Conservation (phyloP, 2,888 invertebrate genomes). For the Andrena bucephala region DNA sequence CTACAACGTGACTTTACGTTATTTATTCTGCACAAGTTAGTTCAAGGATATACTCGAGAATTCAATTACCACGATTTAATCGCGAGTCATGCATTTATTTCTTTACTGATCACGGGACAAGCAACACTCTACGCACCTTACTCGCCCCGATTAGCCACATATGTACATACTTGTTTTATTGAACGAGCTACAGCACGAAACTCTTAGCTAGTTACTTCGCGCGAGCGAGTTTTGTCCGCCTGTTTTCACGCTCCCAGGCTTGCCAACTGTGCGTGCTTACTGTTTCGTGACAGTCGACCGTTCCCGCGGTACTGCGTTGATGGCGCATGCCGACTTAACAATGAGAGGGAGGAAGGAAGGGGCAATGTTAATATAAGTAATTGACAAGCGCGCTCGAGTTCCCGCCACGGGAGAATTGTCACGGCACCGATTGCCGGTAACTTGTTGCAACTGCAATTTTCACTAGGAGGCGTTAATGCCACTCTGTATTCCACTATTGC, state of each 20-base stretch:
- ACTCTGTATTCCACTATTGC: neutral
- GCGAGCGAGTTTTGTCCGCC: slow-evolving; percentile 52
- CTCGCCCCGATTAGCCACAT: slow-evolving; percentile 27
- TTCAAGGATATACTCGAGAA: slow-evolving; percentile 5
- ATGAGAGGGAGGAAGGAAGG: slow-evolving; percentile 10
- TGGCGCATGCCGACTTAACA: slow-evolving; percentile 18
- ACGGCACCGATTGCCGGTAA: slow-evolving; percentile 60
- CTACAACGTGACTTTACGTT: slow-evolving; percentile 11
- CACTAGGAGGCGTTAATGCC: slow-evolving; percentile 48
- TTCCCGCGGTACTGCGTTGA: slow-evolving; percentile 3
- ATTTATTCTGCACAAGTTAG: slow-evolving; percentile 44
- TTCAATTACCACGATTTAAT: neutral
- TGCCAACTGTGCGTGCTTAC: slow-evolving; percentile 48
- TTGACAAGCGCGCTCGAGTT: slow-evolving; percentile 39
- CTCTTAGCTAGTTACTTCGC: slow-evolving; percentile 53
- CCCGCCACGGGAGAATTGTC: slow-evolving; percentile 46
- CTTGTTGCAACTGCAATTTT: slow-evolving; percentile 43
- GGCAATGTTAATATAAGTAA: slow-evolving; percentile 45
- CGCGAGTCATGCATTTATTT: slow-evolving; percentile 6
- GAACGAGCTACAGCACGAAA: slow-evolving; percentile 39
- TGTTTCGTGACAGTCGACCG: neutral
- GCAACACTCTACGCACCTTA: slow-evolving; percentile 33
- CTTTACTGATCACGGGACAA: slow-evolving; percentile 23
- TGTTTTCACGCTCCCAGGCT: slow-evolving; percentile 39
- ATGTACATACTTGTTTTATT: slow-evolving; percentile 33